A percentile compares a stretch with the other conserved stretches of the same genome.
Conservation (phyloP, 2,113 vertebrate species). For the Azemiops feae region DNA sequence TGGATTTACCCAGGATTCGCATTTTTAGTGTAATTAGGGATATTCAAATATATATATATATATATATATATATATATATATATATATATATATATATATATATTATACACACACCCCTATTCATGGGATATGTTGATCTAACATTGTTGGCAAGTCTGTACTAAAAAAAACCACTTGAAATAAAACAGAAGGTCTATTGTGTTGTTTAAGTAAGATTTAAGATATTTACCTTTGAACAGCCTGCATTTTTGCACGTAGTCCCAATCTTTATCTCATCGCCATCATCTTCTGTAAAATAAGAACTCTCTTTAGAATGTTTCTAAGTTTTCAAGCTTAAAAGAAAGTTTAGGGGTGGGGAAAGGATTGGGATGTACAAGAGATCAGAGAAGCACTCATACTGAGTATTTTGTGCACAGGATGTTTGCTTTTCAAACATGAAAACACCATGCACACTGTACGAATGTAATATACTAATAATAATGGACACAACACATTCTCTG, state of each 20-base stretch:
- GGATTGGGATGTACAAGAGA: not conserved
- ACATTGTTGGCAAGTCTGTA: not conserved
- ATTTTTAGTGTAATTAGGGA: too few species aligned
- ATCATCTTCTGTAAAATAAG: constrained; percentile 81
- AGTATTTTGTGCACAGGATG: not conserved
- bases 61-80: too few species aligned
- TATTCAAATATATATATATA: too few species aligned
- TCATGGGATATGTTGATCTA: not conserved
- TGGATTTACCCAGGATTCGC: too few species aligned
- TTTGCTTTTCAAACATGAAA: not conserved
- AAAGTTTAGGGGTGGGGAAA: too few species aligned
- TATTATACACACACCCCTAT: not conserved
- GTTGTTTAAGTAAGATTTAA: not conserved
- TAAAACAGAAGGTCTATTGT: not conserved
- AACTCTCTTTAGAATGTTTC: not conserved
- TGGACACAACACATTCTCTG: not conserved
- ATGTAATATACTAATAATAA: not conserved
- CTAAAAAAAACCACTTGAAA: not conserved
- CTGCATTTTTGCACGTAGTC: constrained; percentile 90
- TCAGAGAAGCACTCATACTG: not conserved
- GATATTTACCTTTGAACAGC: constrained; percentile 85
- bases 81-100: too few species aligned
- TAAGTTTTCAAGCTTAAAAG: not conserved
- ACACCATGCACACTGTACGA: not conserved
- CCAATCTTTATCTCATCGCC: constrained; percentile 89